Base-by-base conservation (phyloP, 2,888 invertebrate genomes). In the Aphidius colemani region DNA sequence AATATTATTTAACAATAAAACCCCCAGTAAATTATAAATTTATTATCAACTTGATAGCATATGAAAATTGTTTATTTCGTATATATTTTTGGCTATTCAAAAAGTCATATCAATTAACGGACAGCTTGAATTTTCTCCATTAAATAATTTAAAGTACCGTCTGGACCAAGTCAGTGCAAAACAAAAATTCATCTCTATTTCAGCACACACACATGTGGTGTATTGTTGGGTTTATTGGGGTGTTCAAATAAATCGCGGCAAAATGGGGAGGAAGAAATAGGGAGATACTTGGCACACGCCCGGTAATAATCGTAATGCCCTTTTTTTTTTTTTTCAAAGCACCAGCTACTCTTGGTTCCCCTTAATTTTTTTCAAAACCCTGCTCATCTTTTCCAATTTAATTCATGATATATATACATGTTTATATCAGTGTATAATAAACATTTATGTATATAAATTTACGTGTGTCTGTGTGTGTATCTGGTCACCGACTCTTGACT, bases 271-370 rank as follows among this genome's bases (percentile, higher is more conserved):
- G 65, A 64, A 55, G 56, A 46, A 53, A 39, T 50, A 51, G 30
- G 40, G 45, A 46, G 39, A 57, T 49, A 56, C 49, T 50, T 44
- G 53, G 50, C 63, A 63, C 59, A 70, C 74, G 69, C 74, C 72
- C 72, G 72, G 77, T 80, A 82, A 82, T 82, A 82, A 81, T 79
- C 80, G 80, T 82, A 82, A 82, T 82, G 82, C 78, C 79, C 78
- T 78, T 76, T 77, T 30, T 30, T 30, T 30, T 30, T 30, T 30
- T 30, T 30, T 74, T 74, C 76, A 76, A 72, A 67, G 70, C 69
- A 51, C 45, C 50, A 56, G 58, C 41, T 55, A 46, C 55, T 48
- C 39, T 66, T 57, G 63, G 64, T 64, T 43, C 55, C 64, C 62
- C 60, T 50, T 61, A 59, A 49, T 53, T 58, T 40, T 53, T 40